These are phyloP conservation scores for Melanostoma mellinum DNA, from an alignment of 2,888 invertebrate genomes.

Conservation along the genomic window DNA sequence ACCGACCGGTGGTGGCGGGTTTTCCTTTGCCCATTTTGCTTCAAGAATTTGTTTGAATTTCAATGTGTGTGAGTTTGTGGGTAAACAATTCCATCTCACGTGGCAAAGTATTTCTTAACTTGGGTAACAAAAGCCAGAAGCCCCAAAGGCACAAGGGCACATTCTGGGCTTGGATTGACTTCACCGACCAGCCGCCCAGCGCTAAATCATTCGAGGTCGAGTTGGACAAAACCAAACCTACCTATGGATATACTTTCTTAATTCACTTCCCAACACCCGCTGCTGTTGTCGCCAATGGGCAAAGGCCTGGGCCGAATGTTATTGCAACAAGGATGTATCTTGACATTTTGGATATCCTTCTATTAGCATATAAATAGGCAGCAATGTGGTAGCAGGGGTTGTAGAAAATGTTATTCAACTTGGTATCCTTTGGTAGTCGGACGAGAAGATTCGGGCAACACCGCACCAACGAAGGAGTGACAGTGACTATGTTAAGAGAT, in stretches of 20 bases:
- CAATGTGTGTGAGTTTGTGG: neutral
- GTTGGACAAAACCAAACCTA: neutral
- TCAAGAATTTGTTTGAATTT: neutral
- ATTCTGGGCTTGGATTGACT: slow-evolving; percentile 51
- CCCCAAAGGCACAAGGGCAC: slow-evolving; percentile 58
- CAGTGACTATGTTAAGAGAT: slow-evolving; percentile 44
- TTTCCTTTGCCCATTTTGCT: slow-evolving; percentile 26
- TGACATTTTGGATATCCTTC: slow-evolving; percentile 66
- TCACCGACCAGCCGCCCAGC: slow-evolving; percentile 14
- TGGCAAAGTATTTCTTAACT: slow-evolving; percentile 66
- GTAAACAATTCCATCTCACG: slow-evolving; percentile 45
- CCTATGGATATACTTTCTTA: neutral
- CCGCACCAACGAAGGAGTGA: slow-evolving; percentile 7
- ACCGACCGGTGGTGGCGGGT: neutral
- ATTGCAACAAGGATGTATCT: slow-evolving; percentile 59
- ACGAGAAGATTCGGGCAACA: slow-evolving; percentile 17
- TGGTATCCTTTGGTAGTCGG: slow-evolving; percentile 22
- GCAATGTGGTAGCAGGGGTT: slow-evolving; percentile 26
- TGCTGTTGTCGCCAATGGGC: slow-evolving; percentile 10
- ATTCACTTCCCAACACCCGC: neutral
- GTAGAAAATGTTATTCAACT: slow-evolving; percentile 67
- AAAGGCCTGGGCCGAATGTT: slow-evolving; percentile 26
- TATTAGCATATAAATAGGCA: slow-evolving; percentile 72
- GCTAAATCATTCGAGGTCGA: slow-evolving; percentile 56
- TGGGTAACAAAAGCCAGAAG: slow-evolving; percentile 64